Conservation (phyloP, 2,888 invertebrate species). For the Molanna angustata region DNA sequence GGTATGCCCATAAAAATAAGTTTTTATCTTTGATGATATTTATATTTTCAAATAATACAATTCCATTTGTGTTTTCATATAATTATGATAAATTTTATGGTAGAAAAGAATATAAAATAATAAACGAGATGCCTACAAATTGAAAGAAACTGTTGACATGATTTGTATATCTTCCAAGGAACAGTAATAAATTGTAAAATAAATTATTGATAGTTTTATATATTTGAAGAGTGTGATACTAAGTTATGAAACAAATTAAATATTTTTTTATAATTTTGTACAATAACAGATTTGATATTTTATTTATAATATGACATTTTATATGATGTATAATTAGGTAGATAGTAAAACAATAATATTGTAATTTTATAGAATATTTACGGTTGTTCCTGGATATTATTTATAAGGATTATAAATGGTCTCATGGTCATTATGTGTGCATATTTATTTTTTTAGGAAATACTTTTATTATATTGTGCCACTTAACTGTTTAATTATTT, state of each 20-base stretch:
- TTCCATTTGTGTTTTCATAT: too few relatives aligned
- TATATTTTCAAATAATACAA: too few relatives aligned
- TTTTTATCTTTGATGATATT: too few relatives aligned
- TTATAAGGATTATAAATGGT: not conserved
- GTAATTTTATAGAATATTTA: slow-evolving; percentile 9
- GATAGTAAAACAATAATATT: not conserved
- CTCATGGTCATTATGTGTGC: not conserved
- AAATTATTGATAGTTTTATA: slow-evolving; percentile 21
- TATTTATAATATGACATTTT: slow-evolving; percentile 8
- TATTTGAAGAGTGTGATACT: slow-evolving; percentile 32
- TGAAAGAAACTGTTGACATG: too few relatives aligned
- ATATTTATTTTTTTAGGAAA: not conserved
- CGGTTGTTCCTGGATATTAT: slow-evolving; percentile 21
- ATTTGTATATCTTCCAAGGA: too few relatives aligned
- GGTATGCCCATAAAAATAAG: too few relatives aligned
- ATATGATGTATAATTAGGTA: not conserved
- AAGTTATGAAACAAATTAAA: slow-evolving; percentile 30
- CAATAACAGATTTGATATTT: slow-evolving; percentile 22
- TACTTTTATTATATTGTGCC: too few relatives aligned
- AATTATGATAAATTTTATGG: too few relatives aligned
- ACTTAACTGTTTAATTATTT: too few relatives aligned
- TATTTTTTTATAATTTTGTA: slow-evolving; percentile 25
- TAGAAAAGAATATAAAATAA: too few relatives aligned
- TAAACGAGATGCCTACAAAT: too few relatives aligned
- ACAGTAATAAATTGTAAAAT: slow-evolving; percentile 19